A percentile compares a stretch with the other conserved stretches of the same genome.
phyloP scores from a whole-genome alignment of 2,888 invertebrate species.

The Plebejus anna region DNA sequence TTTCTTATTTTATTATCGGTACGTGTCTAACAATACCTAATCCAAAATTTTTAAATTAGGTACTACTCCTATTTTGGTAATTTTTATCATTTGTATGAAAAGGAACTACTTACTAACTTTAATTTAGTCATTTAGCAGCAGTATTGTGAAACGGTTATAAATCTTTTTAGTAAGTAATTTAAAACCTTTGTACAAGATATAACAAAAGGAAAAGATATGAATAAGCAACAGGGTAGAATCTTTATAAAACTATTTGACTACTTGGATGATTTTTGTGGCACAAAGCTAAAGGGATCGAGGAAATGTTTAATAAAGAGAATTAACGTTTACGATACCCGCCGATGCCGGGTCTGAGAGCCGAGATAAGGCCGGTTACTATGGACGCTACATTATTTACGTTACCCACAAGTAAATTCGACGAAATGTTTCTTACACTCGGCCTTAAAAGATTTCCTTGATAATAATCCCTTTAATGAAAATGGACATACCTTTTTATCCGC shows the following conservation, averaged over 20 bases:
- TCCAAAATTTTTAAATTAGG: constrained; percentile 49
- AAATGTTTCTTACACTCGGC: constrained; percentile 23
- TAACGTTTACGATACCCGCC: constrained; percentile 29
- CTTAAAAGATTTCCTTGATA: constrained; percentile 27
- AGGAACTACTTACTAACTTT: background rate
- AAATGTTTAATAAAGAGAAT: constrained; percentile 29
- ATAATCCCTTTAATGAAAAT: constrained; percentile 29
- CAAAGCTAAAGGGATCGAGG: constrained; percentile 27
- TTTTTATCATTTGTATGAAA: background rate
- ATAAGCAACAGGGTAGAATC: background rate
- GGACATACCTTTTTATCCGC: constrained; percentile 4
- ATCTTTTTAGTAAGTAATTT: too few relatives aligned
- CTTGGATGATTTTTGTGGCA: constrained; percentile 22
- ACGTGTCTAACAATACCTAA: constrained; percentile 69
- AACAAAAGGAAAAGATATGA: background rate
- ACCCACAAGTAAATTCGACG: constrained; percentile 27
- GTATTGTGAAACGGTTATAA: background rate
- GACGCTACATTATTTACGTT: constrained; percentile 42
- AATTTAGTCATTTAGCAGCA: too few relatives aligned
- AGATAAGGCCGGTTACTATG: constrained; percentile 42
- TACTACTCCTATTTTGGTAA: background rate
- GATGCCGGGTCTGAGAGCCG: constrained; percentile 40
- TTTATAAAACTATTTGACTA: constrained; percentile 16
- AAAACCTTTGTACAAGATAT: background rate
- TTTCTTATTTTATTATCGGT: constrained; percentile 77